phyloP scores from a whole-genome alignment of 2,888 invertebrate genomes.

The Atethmia centrago region DNA sequence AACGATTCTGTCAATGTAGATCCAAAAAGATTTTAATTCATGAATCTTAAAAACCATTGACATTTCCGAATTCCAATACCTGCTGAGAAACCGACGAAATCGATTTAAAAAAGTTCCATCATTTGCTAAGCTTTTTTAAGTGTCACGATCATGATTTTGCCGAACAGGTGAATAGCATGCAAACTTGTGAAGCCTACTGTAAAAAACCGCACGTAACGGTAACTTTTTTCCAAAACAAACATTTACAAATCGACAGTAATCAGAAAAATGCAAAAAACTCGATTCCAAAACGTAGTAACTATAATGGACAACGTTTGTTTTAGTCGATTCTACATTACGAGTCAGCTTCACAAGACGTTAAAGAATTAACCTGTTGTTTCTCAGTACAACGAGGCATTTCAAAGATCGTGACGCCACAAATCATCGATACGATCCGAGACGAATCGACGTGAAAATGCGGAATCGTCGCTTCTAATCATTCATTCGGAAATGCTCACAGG shows the following conservation, averaged over 20 bases:
- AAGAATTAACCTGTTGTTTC: constrained; percentile 72
- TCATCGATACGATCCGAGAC: constrained; percentile 81
- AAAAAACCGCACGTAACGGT: constrained; percentile 23
- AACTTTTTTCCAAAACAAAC: constrained; percentile 20
- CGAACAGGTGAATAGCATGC: constrained; percentile 56
- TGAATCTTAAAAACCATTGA: constrained; percentile 42
- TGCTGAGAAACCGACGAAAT: constrained; percentile 33
- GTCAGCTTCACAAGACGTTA: constrained; percentile 54
- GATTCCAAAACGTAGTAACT: constrained; percentile 37
- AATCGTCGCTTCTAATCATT: constrained; percentile 77
- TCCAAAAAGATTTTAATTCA: constrained; percentile 15
- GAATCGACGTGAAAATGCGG: constrained; percentile 82
- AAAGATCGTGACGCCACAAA: constrained; percentile 81
- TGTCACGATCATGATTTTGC: constrained; percentile 57
- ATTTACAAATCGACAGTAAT: constrained; percentile 33
- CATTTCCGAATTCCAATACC: constrained; percentile 48
- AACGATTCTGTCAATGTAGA: background rate
- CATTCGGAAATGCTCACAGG: constrained; percentile 74
- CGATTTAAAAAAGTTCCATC: constrained; percentile 29
- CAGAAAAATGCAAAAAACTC: constrained; percentile 29
- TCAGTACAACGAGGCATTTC: constrained; percentile 73
- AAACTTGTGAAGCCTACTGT: constrained; percentile 50
- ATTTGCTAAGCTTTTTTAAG: constrained; percentile 31
- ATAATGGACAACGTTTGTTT: constrained; percentile 58
- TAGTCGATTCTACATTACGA: constrained; percentile 54